These are phyloP conservation scores for Epsilonema sp. DNA, from an alignment of 2,888 invertebrate species.

Conservation along the genomic window DNA sequence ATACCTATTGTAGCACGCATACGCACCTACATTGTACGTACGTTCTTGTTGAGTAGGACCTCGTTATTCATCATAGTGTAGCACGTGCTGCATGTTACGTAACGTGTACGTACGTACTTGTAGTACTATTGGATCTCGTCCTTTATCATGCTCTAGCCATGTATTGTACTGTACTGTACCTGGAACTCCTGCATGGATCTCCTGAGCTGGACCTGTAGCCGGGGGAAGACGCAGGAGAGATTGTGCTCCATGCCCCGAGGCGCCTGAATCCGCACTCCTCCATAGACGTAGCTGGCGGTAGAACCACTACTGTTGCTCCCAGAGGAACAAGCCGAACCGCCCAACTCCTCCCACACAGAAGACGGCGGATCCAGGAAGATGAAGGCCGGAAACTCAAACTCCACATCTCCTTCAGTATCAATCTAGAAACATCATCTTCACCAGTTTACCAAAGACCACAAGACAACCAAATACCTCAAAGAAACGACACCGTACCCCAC, in stretches of 20 bases:
- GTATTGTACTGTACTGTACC: too few relatives aligned
- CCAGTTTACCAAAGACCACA: too few relatives aligned
- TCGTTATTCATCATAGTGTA: neutral
- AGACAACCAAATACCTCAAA: too few relatives aligned
- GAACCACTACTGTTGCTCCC: too few relatives aligned
- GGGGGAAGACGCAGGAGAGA: constrained; percentile 47
- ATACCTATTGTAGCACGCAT: constrained; percentile 2
- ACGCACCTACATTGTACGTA: neutral
- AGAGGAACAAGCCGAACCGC: too few relatives aligned
- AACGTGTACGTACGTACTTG: too few relatives aligned
- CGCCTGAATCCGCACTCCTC: constrained; percentile 43
- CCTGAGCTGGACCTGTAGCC: constrained; percentile 42
- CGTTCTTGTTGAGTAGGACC: neutral
- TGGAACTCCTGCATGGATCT: constrained; percentile 37
- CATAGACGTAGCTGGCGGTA: constrained; percentile 34
- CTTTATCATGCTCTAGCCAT: too few relatives aligned
- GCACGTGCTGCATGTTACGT: neutral
- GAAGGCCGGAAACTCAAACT: constrained; percentile 54
- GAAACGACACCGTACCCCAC: too few relatives aligned
- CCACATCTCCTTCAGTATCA: constrained; percentile 45
- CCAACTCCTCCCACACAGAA: constrained; percentile 15
- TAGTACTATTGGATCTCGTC: too few relatives aligned
- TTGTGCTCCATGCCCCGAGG: constrained; percentile 40
- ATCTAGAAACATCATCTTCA: too few relatives aligned
- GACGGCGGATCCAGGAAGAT: constrained; percentile 24